These are phyloP conservation scores for Grammomys dolichurus DNA, from an alignment of 2,113 vertebrate genomes.

Conservation along the genomic window DNA sequence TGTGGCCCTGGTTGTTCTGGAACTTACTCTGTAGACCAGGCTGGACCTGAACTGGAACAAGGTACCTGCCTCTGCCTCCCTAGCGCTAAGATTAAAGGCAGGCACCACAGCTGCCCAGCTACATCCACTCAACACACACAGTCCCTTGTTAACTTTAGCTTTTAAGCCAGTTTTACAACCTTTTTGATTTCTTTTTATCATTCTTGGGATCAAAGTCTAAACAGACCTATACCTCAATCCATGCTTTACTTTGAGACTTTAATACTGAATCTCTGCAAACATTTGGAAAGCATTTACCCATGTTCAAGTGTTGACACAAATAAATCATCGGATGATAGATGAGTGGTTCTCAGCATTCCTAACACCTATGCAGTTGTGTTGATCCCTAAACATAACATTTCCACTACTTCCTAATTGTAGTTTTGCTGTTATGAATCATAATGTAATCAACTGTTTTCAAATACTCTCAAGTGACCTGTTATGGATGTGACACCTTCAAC, in stretches of 20 bases:
- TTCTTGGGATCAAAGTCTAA: background rate
- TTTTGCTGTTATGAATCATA: background rate
- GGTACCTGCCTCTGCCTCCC: background rate
- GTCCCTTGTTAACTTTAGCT: background rate
- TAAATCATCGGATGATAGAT: background rate
- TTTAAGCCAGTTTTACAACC: background rate
- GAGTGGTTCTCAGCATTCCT: too few species aligned
- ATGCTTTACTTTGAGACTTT: background rate
- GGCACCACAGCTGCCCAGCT: background rate
- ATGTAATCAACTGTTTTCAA: too few species aligned
- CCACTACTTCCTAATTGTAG: background rate
- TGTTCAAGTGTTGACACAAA: background rate
- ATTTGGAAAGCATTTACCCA: background rate
- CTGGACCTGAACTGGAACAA: background rate
- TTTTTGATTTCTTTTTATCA: background rate
- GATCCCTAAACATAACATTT: background rate
- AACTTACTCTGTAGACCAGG: background rate
- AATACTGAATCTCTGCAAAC: background rate
- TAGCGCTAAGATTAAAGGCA: background rate
- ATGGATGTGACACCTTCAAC: background rate
- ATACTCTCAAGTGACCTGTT: background rate
- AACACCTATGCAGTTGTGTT: background rate
- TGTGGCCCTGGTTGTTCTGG: background rate
- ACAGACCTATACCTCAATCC: background rate
- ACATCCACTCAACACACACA: background rate